Evolutionary conservation across 2,888 invertebrate genomes (phyloP).

Genomic region (Xestia c-nigrum): DNA sequence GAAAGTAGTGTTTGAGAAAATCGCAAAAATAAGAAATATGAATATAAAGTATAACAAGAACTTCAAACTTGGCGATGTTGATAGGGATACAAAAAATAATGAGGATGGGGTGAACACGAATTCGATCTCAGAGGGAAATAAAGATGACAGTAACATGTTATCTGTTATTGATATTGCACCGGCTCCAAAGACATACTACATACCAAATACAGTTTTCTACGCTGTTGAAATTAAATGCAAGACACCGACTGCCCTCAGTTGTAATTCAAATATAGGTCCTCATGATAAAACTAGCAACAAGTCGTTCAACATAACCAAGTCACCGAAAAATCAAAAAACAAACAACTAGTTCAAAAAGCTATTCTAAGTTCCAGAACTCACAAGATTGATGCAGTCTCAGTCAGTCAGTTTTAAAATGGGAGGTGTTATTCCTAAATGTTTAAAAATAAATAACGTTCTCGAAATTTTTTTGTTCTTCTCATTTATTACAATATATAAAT

Average conservation of each 20-base stretch:
- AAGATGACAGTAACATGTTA: background rate
- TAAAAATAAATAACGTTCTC: constrained; percentile 4
- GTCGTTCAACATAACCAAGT: background rate
- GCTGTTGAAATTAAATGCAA: constrained; percentile 26
- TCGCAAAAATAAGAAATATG: background rate
- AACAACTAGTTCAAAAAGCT: background rate
- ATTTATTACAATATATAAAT: background rate
- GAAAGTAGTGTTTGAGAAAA: background rate
- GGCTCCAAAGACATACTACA: constrained; percentile 1
- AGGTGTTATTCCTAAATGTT: background rate
- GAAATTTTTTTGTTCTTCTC: background rate
- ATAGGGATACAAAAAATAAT: background rate
- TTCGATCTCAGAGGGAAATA: background rate
- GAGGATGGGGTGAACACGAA: constrained; percentile 3
- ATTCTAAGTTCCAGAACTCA: background rate
- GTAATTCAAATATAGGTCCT: background rate
- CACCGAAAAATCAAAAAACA: background rate
- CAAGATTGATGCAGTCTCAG: background rate
- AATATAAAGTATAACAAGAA: too few relatives aligned
- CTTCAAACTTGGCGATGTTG: background rate
- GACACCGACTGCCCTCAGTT: constrained; percentile 13
- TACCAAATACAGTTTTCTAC: constrained; percentile 24
- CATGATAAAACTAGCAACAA: background rate
- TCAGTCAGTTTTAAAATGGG: background rate
- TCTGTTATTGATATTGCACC: background rate